A percentile compares a stretch with the other conserved stretches of the same genome.
Conservation (phyloP, 1,140 invertebrate species). For the Paraescarpia echinospica region DNA sequence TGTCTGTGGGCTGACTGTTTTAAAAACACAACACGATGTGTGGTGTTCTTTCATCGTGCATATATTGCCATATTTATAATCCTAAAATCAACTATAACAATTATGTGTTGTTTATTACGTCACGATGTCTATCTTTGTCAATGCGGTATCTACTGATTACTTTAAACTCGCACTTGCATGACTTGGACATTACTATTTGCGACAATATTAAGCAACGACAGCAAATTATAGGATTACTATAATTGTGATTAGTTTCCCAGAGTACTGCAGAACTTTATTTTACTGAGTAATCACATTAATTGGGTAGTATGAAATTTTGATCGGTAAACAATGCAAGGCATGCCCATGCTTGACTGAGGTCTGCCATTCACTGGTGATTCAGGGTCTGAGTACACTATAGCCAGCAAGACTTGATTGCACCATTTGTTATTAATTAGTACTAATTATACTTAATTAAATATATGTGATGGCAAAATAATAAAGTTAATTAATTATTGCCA, state of each 20-base stretch:
- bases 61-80: background rate
- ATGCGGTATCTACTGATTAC: background rate
- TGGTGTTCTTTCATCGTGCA: background rate
- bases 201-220: background rate
- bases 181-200: background rate
- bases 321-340: background rate
- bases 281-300: background rate
- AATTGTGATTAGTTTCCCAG: background rate
- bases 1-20: background rate
- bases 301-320: background rate
- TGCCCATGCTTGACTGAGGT: background rate
- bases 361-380: background rate
- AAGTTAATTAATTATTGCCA: too few species aligned
- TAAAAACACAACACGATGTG: background rate
- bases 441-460: too few species aligned
- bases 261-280: background rate
- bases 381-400: background rate
- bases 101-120: background rate
- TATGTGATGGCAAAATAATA: too few species aligned
- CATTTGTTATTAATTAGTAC: too few species aligned
- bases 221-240: background rate
- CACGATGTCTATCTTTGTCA: background rate
- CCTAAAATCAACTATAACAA: background rate
- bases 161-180: background rate
- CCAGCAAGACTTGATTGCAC: too few species aligned